Evolutionary conservation across 1,140 invertebrate species (phyloP), one percentile per base, ranked within the genome.

Genomic region (Mercenaria mercenaria): DNA sequence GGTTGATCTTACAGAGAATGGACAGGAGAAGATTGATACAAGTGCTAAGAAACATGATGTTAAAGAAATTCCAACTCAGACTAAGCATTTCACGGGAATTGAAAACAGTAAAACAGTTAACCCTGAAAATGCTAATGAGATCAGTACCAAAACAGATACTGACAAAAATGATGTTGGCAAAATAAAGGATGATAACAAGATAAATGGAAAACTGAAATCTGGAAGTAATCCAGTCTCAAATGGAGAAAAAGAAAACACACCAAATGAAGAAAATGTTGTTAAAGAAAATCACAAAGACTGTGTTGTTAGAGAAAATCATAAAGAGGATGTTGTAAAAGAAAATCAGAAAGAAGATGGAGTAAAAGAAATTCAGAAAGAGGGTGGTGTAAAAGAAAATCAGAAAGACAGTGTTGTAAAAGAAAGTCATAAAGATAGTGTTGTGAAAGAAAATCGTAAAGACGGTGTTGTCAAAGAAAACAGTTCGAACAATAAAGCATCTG

Each of bases 401-500:
- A 34, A 72, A 32, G 32, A 4, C 10, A 72, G 23, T 34, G 32
- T 37, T 72, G n/a, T n/a, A n/a, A 10, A 72, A 41, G 32, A 41
- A 8, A 39, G 41, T 10, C 4, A 74, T 41, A 74, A 41, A 41
- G 69, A 74, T 20, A 74, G 20, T 39, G 18, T 1, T 67, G 32
- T 15, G n/a, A 74, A 39, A 41, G 37, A 39, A 39, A 69, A 41
- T 23, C 34, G 1, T n/a, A 50, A 50, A 10, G 61, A 67, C 4
- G 11, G 8, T n/a, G 43, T 1, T 32, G 26, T 20, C 1, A 81
- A 67, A 26, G 56, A 64, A 47, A 64, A 47, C 50, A 50, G 50
- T 82, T 64, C 56, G n/a, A 32, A 26, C 41, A 82, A 26, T n/a
- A 82, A 82, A 82, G n/a, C 50, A 34, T 61, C 56, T n/a, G 56